Evolutionary conservation across 2,113 vertebrate species (phyloP), one percentile per base, ranked within the genome.

Genomic region (Corythaixoides concolor): DNA sequence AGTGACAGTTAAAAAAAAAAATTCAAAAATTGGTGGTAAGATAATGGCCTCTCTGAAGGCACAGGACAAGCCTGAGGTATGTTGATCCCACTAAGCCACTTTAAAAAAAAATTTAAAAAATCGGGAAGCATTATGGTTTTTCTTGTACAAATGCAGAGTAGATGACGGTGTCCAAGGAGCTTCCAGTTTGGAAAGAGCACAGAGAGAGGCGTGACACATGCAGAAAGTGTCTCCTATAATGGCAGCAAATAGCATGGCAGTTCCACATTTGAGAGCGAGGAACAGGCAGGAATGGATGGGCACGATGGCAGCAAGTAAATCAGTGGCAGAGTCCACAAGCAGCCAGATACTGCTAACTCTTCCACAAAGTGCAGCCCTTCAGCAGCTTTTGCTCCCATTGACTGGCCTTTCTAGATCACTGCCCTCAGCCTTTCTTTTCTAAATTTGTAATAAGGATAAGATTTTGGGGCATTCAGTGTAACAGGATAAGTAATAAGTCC

Each of bases 391-490:
- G 86, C 58, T 85, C 33, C 58, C 45, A 7, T 2, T 9, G 35
- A 23, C 60, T 52, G 68, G 6, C 0, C 0, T 20, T 64, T 55
- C 60, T 12, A 32, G 5, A 58, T 33, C 69, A 49, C 2, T 86
- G 79, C 24, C 50, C 67, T 50, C 70, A 83, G 64, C 39, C 56
- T 26, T 33, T 43, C 92, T 76, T 33, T 32, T 43, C 77, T 73
- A 39, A 39, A 77, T 39, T 2, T 62, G 15, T 43, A 19, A 62
- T 53, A 32, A 66, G 52, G 45, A 2, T 26, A 63, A 80, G 68
- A 73, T 82, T 94, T 92, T 23, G 1, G 50, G 63, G 23, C 37
- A 69, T 6, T 50, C 77, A 64, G 16, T 50, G 2, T 26, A 75
- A 53, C 9, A 23, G 41, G 35, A 0, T 32, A 81, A 83, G 43